Conservation (phyloP, 2,113 vertebrate genomes). For the Micronisus gabar region DNA sequence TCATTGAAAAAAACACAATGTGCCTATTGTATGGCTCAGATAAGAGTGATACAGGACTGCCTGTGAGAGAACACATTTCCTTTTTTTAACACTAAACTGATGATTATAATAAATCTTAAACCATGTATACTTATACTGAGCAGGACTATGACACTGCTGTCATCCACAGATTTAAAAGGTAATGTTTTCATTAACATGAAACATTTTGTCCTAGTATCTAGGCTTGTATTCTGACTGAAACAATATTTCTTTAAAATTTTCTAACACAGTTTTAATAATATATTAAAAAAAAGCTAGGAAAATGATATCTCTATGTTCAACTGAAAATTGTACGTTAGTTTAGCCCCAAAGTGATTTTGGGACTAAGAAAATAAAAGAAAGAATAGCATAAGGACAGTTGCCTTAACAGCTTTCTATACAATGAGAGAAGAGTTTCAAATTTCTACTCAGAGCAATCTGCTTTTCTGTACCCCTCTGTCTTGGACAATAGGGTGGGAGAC, state of each 20-base stretch:
- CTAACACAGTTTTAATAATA: not conserved
- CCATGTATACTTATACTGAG: not conserved
- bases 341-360: not conserved
- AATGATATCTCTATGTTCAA: not conserved
- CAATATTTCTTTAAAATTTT: not conserved
- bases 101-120: not conserved
- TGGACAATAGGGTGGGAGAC: accelerated
- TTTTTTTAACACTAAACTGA: not conserved
- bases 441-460: not conserved
- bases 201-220: not conserved
- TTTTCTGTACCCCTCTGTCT: not conserved
- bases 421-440: not conserved
- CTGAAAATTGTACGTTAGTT: not conserved
- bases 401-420: not conserved
- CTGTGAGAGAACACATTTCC: not conserved
- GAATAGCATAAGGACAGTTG: not conserved
- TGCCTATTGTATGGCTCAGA: not conserved
- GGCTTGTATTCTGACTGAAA: not conserved
- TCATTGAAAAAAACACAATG: not conserved
- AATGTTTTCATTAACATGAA: not conserved
- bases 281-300: not conserved
- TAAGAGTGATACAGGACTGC: not conserved
- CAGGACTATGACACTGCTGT: not conserved
- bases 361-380: not conserved
- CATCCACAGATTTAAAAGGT: not conserved